Base-by-base conservation (phyloP, 2,888 invertebrate species). In the Megalurothrips usitatus region DNA sequence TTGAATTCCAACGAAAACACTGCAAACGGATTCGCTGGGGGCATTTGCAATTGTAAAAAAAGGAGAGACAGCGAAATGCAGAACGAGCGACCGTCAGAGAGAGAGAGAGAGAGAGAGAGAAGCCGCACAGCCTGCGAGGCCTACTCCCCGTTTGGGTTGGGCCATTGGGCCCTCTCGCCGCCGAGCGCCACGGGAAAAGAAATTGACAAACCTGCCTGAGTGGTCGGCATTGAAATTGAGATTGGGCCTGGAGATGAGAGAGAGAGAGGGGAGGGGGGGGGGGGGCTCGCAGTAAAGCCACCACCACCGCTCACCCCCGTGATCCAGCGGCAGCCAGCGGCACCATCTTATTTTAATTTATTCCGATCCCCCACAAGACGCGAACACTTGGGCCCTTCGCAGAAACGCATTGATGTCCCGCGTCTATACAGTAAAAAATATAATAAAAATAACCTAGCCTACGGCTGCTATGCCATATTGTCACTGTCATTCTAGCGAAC, bases 11-110 rank as follows among this genome's bases (percentile, higher is more conserved):
- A 12, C 58, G 26, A 80, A 80, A 52, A 80, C 52, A 58, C 28
- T 49, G 58, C 63, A 58, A 80, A 80, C 63, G 63, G 63, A 80
- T 80, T 80, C 52, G 9, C 68, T 8, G 23, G 79, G 28, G 11
- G 49, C 49, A 80, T 80, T 63, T 68, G 68, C 80, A 58, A n/a
- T 63, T 26, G 75, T 48, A 34, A 75, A 26, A 28, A 26, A 23
- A 26, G 52, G 19, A 80, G n/a, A n/a, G 52, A 80, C 28, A 79
- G 49, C n/a, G n/a, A 79, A 34, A 49, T 19, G 49, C 9, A 23
- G 43, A 34, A 17, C 34, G 79, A 47, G 47, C 34, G 47, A 34
- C 43, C 34, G 10, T 43, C 43, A 79, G 79, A 43, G 79, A 79
- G 79, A 79, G 79, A 9, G 47, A 9, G 47, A 43, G 47, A 78